Conservation (phyloP, 2,888 invertebrate species). For the Lasioglossum oenotherae region DNA sequence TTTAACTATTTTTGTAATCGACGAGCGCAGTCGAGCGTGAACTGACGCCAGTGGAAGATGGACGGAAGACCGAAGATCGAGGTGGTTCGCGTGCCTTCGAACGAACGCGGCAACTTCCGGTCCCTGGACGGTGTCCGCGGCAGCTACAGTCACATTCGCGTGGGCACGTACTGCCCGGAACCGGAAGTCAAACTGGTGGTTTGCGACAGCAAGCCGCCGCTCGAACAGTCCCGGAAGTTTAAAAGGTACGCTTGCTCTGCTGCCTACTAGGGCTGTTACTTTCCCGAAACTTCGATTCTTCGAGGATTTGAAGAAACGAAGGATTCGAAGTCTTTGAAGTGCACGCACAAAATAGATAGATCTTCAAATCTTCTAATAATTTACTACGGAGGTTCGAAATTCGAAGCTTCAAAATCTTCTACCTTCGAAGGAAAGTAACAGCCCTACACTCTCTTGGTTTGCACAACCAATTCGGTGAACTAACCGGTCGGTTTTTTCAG, state of each 20-base stretch:
- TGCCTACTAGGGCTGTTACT: too few relatives aligned
- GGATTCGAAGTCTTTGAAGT: too few relatives aligned
- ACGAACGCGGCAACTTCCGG: slow-evolving; percentile 79
- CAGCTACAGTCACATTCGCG: slow-evolving; percentile 79
- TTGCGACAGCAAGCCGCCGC: slow-evolving; percentile 77
- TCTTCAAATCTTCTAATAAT: too few relatives aligned
- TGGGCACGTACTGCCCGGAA: slow-evolving; percentile 80
- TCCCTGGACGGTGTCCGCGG: slow-evolving; percentile 80
- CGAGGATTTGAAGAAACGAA: too few relatives aligned
- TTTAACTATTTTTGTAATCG: slow-evolving; percentile 23
- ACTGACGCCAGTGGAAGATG: slow-evolving; percentile 15
- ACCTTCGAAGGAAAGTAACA: too few relatives aligned
- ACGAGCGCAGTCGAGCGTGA: not conserved
- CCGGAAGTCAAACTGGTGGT: slow-evolving; percentile 73
- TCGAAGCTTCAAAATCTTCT: too few relatives aligned
- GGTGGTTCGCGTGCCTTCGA: slow-evolving; percentile 80
- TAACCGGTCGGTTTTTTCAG: slow-evolving; percentile 62
- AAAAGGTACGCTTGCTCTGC: slow-evolving; percentile 73
- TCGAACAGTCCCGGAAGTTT: slow-evolving; percentile 78
- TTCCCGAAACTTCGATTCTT: too few relatives aligned
- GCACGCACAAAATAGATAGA: too few relatives aligned
- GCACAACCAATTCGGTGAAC: not conserved
- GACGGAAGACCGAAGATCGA: slow-evolving; percentile 80
- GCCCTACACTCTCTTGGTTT: not conserved
- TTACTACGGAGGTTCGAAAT: too few relatives aligned